Conservation (phyloP, 1,140 invertebrate species). For the Lysiphlebus fabarum region DNA sequence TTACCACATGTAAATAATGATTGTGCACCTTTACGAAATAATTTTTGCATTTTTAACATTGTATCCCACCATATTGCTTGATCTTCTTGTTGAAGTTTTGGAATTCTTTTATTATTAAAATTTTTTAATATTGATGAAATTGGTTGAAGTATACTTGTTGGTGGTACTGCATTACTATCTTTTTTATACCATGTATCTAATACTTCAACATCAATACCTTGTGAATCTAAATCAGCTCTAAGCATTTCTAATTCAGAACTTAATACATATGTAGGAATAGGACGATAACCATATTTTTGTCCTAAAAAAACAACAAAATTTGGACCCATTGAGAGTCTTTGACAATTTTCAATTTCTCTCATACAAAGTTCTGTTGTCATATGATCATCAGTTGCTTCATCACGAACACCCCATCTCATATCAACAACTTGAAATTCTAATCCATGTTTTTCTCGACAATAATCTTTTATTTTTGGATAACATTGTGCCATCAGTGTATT, state of each 20-base stretch:
- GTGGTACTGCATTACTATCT: slow-evolving; percentile 91
- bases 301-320: slow-evolving; percentile 97
- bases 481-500: slow-evolving; percentile 98
- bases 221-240: slow-evolving; percentile 72
- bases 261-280: slow-evolving; percentile 92
- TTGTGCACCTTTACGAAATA: slow-evolving; percentile 86
- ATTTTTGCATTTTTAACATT: slow-evolving; percentile 89
- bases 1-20: slow-evolving; percentile 80
- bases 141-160: slow-evolving; percentile 90
- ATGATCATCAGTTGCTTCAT: slow-evolving; percentile 97
- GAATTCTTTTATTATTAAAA: slow-evolving; percentile 96
- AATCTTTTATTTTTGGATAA: slow-evolving; percentile 95
- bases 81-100: slow-evolving; percentile 92
- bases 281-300: slow-evolving; percentile 97
- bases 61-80: slow-evolving; percentile 98
- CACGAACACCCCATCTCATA: slow-evolving; percentile 96
- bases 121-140: slow-evolving; percentile 96
- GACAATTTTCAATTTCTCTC: slow-evolving; percentile 97
- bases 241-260: slow-evolving; percentile 88
- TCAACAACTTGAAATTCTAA: slow-evolving; percentile 99
- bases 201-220: slow-evolving; percentile 78
- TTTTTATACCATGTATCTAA: slow-evolving; percentile 95
- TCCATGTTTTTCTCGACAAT: slow-evolving; percentile 94
- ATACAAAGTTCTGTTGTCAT: slow-evolving; percentile 98
- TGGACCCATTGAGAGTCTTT: slow-evolving; percentile 93